Percentiles rank a stretch among this genome's conserved stretches.
Evolutionary conservation across 1,140 invertebrate species (phyloP).

Genomic region (Drosophila auraria): DNA sequence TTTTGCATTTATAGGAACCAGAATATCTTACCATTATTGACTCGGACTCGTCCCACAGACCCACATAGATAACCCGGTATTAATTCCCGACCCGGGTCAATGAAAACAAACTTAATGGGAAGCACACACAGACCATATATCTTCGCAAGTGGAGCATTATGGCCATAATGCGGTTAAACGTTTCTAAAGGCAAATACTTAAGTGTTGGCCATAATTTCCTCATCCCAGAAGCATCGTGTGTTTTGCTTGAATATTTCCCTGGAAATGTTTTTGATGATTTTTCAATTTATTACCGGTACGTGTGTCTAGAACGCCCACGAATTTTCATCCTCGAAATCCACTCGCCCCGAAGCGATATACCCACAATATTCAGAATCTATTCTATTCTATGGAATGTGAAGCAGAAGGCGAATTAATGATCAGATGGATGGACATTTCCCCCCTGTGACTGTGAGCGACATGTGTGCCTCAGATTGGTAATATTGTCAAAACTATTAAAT

Average conservation of each 20-base stretch:
- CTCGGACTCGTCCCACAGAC: slow-evolving; percentile 9
- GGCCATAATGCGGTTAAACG: slow-evolving; percentile 2
- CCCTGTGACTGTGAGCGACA: slow-evolving; percentile 34
- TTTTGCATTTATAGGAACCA: slow-evolving; percentile 54
- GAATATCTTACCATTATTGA: slow-evolving; percentile 36
- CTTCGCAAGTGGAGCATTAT: slow-evolving; percentile 14
- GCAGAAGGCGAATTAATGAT: slow-evolving; percentile 61
- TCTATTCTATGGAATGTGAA: slow-evolving; percentile 67
- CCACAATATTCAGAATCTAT: slow-evolving; percentile 15
- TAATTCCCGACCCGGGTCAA: slow-evolving; percentile 29
- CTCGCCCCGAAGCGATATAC: slow-evolving; percentile 11
- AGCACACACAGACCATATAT: not conserved
- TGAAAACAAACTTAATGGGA: slow-evolving; percentile 23
- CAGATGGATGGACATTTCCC: slow-evolving; percentile 38
- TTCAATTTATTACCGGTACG: slow-evolving; percentile 60
- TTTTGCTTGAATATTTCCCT: slow-evolving; percentile 11
- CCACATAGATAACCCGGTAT: slow-evolving; percentile 39
- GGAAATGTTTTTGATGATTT: slow-evolving; percentile 44
- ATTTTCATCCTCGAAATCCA: slow-evolving; percentile 27
- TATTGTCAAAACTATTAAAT: slow-evolving; percentile 55
- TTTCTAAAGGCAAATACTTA: slow-evolving; percentile 1
- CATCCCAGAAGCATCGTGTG: not conserved
- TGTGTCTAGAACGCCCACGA: slow-evolving; percentile 66
- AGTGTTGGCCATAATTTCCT: not conserved
- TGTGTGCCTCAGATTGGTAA: slow-evolving; percentile 28